Percentiles rank a stretch among this genome's conserved stretches.
These are phyloP conservation scores for Pyrrhia umbra DNA, from an alignment of 2,888 invertebrate genomes.

Conservation along the genomic window DNA sequence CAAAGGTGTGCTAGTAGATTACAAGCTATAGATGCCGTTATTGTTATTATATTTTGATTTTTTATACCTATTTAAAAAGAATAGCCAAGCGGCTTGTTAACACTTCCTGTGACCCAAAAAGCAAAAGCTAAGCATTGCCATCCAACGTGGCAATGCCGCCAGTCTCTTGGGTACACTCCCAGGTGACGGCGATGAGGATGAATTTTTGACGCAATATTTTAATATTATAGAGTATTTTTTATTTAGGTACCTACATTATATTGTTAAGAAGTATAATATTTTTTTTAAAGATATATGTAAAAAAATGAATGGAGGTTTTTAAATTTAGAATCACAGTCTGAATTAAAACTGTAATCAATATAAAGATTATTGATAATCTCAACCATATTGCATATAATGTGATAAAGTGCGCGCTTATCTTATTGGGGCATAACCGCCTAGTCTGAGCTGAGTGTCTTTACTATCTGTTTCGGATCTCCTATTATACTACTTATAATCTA, in stretches of 20 bases:
- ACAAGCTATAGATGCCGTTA: background rate
- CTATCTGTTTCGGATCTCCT: slow-evolving; percentile 1
- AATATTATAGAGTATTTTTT: no score
- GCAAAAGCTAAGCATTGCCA: no score
- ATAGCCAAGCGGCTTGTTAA: no score
- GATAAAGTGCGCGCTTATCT: slow-evolving; percentile 26
- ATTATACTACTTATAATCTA: background rate
- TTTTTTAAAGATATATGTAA: no score
- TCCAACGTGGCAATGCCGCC: no score
- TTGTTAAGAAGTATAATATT: no score
- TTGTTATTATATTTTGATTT: background rate
- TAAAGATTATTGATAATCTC: slow-evolving; percentile 24
- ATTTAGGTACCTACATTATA: no score
- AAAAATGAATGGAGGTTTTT: background rate
- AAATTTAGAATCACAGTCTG: background rate
- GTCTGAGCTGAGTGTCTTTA: slow-evolving; percentile 1
- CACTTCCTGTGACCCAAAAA: no score
- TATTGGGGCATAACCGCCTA: slow-evolving; percentile 17
- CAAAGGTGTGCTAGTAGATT: slow-evolving; percentile 34
- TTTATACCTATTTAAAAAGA: background rate
- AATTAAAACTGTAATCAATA: background rate
- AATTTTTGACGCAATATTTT: no score
- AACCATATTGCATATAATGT: background rate
- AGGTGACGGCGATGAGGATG: no score
- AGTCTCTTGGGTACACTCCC: no score